These are phyloP conservation scores for Polyommatus iphigenia DNA, from an alignment of 2,888 invertebrate genomes.

Conservation along the genomic window DNA sequence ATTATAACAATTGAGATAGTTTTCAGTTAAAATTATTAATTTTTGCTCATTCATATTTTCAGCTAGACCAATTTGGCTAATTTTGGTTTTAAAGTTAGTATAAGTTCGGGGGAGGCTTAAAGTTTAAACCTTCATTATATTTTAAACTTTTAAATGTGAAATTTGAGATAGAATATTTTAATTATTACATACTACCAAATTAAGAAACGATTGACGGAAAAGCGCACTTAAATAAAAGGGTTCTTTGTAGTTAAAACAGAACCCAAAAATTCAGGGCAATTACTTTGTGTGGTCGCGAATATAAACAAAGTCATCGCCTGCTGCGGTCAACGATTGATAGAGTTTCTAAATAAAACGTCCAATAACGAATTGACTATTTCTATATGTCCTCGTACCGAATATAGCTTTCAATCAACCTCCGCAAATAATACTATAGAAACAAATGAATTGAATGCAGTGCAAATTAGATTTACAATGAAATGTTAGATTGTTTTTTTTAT, in stretches of 20 bases:
- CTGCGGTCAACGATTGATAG: conserved; percentile 3
- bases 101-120: too few species aligned
- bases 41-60: too few species aligned
- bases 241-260: neutral
- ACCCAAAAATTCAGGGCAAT: neutral
- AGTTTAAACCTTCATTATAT: too few species aligned
- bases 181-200: neutral
- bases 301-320: conserved; percentile 8
- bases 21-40: too few species aligned
- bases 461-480: neutral
- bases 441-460: neutral
- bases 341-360: conserved; percentile 17
- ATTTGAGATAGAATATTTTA: too few species aligned
- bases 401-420: neutral
- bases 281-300: neutral
- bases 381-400: neutral
- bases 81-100: too few species aligned
- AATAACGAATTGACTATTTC: neutral
- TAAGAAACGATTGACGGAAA: neutral
- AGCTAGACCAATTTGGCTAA: too few species aligned
- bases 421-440: neutral
- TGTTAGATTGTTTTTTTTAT: too few species aligned
- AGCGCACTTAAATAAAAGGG: neutral
- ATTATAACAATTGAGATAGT: too few species aligned
- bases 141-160: too few species aligned